These are phyloP conservation scores for Oceanodroma leucorhoa DNA, from an alignment of 2,797 vertebrate genomes.

Conservation along the genomic window DNA sequence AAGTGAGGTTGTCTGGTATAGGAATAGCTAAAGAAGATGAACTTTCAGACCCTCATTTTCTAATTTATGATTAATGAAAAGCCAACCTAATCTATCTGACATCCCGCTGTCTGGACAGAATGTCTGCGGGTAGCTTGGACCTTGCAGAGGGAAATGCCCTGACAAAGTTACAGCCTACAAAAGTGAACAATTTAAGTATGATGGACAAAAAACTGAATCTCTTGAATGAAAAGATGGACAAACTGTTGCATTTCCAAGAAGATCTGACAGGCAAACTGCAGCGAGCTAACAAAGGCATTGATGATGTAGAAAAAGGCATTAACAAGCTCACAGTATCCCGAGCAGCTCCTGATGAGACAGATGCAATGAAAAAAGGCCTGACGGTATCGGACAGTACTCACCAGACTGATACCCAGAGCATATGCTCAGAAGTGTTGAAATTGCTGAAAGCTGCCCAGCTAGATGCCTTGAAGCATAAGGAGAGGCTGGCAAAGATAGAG, in stretches of 20 bases:
- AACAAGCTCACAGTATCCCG: slow-evolving; percentile 42
- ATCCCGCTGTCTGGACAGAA: slow-evolving; percentile 69
- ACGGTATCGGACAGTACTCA: background rate
- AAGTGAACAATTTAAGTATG: slow-evolving; percentile 60
- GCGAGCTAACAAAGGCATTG: slow-evolving; percentile 71
- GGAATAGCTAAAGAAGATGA: slow-evolving; percentile 46
- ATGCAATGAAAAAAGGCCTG: background rate
- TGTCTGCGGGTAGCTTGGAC: slow-evolving; percentile 76
- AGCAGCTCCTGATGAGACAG: background rate
- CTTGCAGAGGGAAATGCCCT: slow-evolving; percentile 42
- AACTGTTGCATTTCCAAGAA: slow-evolving; percentile 77
- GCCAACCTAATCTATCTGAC: slow-evolving; percentile 30
- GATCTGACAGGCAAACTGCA: slow-evolving; percentile 80
- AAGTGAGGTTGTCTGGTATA: background rate
- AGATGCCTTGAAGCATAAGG: slow-evolving; percentile 75
- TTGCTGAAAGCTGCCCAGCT: slow-evolving; percentile 74
- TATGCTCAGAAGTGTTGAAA: slow-evolving; percentile 76
- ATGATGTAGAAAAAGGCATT: slow-evolving; percentile 74
- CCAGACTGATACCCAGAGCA: slow-evolving; percentile 16
- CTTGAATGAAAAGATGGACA: slow-evolving; percentile 82
- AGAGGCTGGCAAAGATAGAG: slow-evolving; percentile 81
- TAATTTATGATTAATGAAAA: slow-evolving; percentile 62
- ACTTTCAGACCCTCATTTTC: background rate
- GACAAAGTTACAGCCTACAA: slow-evolving; percentile 42
- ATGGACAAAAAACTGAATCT: slow-evolving; percentile 80